Evolutionary conservation across 2,113 vertebrate species (phyloP).

Genomic region (Fregetta grallaria): DNA sequence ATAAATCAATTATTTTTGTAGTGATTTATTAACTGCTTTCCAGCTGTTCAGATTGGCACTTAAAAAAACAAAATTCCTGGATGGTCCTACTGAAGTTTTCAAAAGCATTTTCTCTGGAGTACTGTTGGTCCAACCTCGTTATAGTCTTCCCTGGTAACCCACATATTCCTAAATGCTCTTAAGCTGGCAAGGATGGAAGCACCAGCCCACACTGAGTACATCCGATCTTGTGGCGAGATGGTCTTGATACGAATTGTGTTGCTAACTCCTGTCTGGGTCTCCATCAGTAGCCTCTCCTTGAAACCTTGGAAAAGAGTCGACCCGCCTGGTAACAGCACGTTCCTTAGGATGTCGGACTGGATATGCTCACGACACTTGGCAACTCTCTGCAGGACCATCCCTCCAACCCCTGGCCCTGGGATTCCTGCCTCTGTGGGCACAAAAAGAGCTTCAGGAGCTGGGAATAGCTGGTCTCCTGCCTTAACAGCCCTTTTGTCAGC

Average conservation of each 20-base stretch:
- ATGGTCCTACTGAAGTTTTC: not conserved
- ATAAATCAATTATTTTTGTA: slow-evolving; percentile 58
- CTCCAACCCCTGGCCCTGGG: not conserved
- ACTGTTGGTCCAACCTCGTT: not conserved
- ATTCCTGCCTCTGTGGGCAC: not conserved
- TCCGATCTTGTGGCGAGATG: not conserved
- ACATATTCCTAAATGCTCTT: not conserved
- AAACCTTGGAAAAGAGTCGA: slow-evolving; percentile 38
- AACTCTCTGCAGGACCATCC: slow-evolving; percentile 32
- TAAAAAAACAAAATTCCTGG: not conserved
- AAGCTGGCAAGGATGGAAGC: not conserved
- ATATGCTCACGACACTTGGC: not conserved
- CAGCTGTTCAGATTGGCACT: slow-evolving; percentile 24
- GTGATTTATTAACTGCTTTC: slow-evolving; percentile 56
- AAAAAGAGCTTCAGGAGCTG: slow-evolving; percentile 62
- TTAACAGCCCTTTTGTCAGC: not conserved
- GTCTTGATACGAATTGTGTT: not conserved
- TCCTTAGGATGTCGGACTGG: not conserved
- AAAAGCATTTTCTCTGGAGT: slow-evolving; percentile 10
- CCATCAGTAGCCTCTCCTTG: slow-evolving; percentile 39
- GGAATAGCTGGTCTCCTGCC: slow-evolving; percentile 21
- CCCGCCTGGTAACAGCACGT: not conserved
- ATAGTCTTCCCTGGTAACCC: not conserved
- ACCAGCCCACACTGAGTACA: not conserved
- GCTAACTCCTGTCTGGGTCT: slow-evolving; percentile 6